These are phyloP conservation scores for Okapia johnstoni DNA, from an alignment of 2,113 vertebrate species.

Conservation along the genomic window DNA sequence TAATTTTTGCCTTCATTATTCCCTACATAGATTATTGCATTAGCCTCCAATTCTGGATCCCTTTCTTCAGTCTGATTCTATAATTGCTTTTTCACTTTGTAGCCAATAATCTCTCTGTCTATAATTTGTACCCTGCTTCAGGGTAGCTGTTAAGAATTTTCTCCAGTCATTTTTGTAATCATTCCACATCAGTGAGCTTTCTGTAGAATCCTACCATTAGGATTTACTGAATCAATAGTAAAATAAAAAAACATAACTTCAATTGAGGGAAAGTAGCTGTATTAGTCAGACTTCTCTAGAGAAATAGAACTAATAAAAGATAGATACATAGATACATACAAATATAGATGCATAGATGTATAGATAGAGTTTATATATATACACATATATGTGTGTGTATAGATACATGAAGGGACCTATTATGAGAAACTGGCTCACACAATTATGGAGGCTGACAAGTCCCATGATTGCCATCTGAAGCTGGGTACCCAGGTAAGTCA, in stretches of 20 bases:
- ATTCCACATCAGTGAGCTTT: neutral
- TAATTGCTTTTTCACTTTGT: neutral
- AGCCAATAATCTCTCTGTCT: neutral
- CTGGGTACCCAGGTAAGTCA: neutral
- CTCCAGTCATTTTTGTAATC: neutral
- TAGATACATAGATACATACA: neutral
- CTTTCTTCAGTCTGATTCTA: neutral
- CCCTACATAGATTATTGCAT: neutral
- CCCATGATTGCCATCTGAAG: neutral
- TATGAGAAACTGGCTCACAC: neutral
- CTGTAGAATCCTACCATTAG: neutral
- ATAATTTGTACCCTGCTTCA: neutral
- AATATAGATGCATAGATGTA: neutral
- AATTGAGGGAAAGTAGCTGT: neutral
- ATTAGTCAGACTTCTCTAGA: neutral
- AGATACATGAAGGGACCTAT: neutral
- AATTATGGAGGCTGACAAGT: neutral
- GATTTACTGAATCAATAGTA: neutral
- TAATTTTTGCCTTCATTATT: neutral
- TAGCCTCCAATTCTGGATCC: neutral
- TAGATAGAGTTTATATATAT: neutral
- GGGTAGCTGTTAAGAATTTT: neutral
- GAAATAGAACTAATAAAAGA: neutral
- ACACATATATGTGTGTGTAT: neutral
- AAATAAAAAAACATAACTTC: neutral